phyloP scores from a whole-genome alignment of 2,797 vertebrate species.

The Pantherophis alleghaniensis region DNA sequence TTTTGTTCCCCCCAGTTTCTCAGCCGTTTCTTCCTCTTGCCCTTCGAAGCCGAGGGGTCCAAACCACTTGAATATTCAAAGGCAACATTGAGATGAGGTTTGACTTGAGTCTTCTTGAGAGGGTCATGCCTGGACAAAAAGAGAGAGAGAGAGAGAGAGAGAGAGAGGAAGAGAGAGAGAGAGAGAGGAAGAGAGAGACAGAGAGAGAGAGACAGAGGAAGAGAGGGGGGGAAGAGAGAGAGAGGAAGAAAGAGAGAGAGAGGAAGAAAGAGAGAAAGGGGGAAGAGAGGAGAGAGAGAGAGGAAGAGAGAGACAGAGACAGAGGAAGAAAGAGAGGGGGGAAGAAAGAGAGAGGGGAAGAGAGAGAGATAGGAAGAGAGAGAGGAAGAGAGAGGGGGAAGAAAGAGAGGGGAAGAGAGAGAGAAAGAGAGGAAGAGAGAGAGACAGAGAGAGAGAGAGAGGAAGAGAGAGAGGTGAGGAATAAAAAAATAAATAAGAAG shows the following conservation, averaged over 20 bases:
- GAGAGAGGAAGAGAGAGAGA: neutral
- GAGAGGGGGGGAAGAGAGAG: constrained; percentile 32
- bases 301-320: too few species aligned
- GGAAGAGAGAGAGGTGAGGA: too few species aligned
- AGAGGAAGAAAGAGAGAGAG: constrained; percentile 33
- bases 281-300: too few species aligned
- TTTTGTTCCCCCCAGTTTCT: constrained; percentile 36
- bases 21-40: constrained; percentile 66
- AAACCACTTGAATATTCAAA: constrained; percentile 86
- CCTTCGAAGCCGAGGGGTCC: constrained; percentile 59
- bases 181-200: constrained; percentile 41
- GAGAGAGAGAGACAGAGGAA: too few species aligned
- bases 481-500: neutral
- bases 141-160: neutral
- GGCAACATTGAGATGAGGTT: constrained; percentile 67
- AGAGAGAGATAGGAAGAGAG: too few species aligned
- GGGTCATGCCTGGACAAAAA: constrained; percentile 66
- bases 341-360: too few species aligned
- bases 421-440: too few species aligned
- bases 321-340: constrained; percentile 11
- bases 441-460: too few species aligned
- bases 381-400: neutral
- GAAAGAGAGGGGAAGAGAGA: constrained; percentile 39
- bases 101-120: constrained; percentile 58
- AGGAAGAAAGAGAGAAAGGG: neutral